Evolutionary conservation across 2,888 invertebrate species (phyloP), one percentile per base, ranked within the genome.

Genomic region (Schrankia costaestrigalis): DNA sequence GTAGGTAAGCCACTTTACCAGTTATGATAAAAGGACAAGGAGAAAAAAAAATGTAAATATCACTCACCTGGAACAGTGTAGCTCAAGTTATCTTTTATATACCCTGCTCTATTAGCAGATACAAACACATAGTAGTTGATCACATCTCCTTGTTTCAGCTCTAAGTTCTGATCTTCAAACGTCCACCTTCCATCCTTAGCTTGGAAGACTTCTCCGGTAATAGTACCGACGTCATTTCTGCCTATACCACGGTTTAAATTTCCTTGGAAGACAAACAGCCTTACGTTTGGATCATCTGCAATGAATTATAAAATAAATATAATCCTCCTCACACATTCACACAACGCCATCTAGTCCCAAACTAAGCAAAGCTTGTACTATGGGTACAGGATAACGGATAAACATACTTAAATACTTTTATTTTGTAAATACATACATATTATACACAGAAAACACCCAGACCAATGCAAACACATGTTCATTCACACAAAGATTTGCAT

Each of bases 251-350:
- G 77, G 64, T 93, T 93, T 9, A 91, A 56, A 45, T 91, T 91
- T 0, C 90, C 92, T 72, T 93, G 91, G 64, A 93, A 93, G 0
- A 84, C 90, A 56, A 93, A 92, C 3, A 90, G 61, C 28, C 76
- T 73, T 0, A 91, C 54, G 1, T 89, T 90, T 2, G 80, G 61
- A 12, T 73, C 73, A 65, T 90, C 93, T 81, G 70, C 1, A 67
- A 35, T 8, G 14, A 6, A 13, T 3, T 25, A 1, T 23, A 9
- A 25, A 24, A 10, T 24, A 7, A 17, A 4, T 4, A 5, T 17
- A 17, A n/a, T n/a, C n/a, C n/a, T n/a, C n/a, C n/a, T n/a, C n/a
- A n/a, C n/a, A n/a, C n/a, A n/a, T n/a, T n/a, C n/a, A n/a, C n/a
- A n/a, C n/a, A n/a, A n/a, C n/a, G n/a, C n/a, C n/a, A n/a, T n/a